These are phyloP conservation scores for Brotogeris chrysoptera DNA, from an alignment of 2,797 vertebrate genomes.

Conservation along the genomic window DNA sequence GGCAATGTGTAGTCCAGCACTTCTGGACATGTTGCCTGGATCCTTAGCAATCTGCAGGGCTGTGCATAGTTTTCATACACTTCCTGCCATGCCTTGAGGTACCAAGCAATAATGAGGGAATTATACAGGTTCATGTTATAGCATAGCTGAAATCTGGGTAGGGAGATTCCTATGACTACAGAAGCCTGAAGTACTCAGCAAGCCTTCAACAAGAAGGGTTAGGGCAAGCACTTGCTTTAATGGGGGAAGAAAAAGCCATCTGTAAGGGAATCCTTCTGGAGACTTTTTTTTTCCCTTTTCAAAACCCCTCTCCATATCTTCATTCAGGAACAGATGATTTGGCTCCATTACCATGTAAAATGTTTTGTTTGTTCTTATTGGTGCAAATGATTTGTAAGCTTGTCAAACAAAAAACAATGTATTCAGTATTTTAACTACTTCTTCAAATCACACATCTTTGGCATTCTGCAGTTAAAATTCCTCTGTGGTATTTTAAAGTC, in stretches of 20 bases:
- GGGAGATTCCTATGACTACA: background rate
- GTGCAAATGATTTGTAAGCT: constrained; percentile 30
- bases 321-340: background rate
- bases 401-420: background rate
- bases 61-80: background rate
- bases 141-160: background rate
- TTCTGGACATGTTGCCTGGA: background rate
- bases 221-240: background rate
- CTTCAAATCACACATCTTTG: constrained; percentile 40
- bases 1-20: background rate
- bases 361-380: background rate
- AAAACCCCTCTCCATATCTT: background rate
- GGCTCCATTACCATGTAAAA: background rate
- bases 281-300: background rate
- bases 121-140: background rate
- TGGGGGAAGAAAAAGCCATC: background rate
- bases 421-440: constrained; percentile 41
- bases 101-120: background rate
- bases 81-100: background rate
- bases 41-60: background rate
- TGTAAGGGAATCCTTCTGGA: background rate
- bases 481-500: constrained; percentile 51
- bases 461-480: constrained; percentile 62
- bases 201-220: background rate
- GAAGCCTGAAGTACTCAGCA: background rate